Base-by-base conservation (phyloP, 2,113 vertebrate genomes). In the Sclerurus mexicanus region DNA sequence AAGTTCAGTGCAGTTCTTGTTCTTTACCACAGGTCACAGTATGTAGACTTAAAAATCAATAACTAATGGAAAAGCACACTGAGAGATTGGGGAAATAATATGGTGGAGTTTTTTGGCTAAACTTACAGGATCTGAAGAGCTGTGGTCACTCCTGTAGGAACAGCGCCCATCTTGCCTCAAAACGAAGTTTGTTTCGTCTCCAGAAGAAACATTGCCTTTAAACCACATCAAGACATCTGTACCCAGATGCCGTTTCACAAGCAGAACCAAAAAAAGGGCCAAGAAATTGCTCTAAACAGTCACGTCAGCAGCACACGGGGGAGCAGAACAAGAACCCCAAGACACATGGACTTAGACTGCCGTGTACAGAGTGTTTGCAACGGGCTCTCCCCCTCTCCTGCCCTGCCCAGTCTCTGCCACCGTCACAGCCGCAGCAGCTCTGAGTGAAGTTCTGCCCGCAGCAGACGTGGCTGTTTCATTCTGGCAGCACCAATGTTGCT, bases 401-500 rank as follows among this genome's bases (percentile, higher is more conserved):
- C 68, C 46, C 78, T 88, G 78, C 7, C 74, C 82, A 24, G 25
- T 2, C 74, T 27, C 47, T 62, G 71, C 74, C 89, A 83, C 87
- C 85, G 46, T 40, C 95, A 39, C 78, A 93, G 81, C 86, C 86
- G 73, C 79, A 86, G 76, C 60, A 64, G 89, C 37, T 79, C 33
- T 12, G 81, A 87, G 90, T 90, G 64, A 23, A 71, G 78, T 66
- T 83, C 78, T 94, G 87, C 94, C 93, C 67, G 78, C 75, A 59
- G 72, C 91, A 82, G 93, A 93, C 90, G 93, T 80, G 95, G 95
- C 94, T 47, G 52, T 94, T 97, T 94, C 82, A 31, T 77, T 73
- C 74, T 95, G 94, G 91, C 95, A 96, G 94, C 2, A 6, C 30
- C 3, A 83, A 95, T 91, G 93, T 94, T 96, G 95, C 96, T 96